These are phyloP conservation scores for Dyspetes luteomarginatus DNA, from an alignment of 2,888 invertebrate genomes.

Conservation along the genomic window DNA sequence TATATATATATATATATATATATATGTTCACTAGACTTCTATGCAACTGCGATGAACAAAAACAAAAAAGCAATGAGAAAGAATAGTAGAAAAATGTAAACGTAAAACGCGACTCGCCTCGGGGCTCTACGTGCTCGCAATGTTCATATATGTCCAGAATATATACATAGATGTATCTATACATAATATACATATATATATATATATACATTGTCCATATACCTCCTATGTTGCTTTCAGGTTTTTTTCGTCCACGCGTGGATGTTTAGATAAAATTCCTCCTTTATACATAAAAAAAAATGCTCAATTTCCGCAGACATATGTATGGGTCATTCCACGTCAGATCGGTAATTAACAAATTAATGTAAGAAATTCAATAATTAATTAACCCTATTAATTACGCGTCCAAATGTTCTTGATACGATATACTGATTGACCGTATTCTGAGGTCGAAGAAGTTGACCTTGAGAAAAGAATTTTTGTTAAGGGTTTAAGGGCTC, in stretches of 20 bases:
- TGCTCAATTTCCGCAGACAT: not conserved
- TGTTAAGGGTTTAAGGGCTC: too few species aligned
- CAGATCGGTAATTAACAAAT: too few species aligned
- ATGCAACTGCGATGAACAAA: conserved; percentile 52
- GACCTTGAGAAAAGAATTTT: too few species aligned
- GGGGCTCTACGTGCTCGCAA: conserved; percentile 67
- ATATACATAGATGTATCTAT: conserved; percentile 26
- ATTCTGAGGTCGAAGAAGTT: too few species aligned
- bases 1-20: too few species aligned
- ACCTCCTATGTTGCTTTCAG: conserved; percentile 16
- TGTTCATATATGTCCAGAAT: conserved; percentile 40
- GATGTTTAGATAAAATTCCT: not conserved
- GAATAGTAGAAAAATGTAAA: conserved; percentile 77
- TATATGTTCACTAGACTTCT: conserved; percentile 42
- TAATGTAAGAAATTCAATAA: too few species aligned
- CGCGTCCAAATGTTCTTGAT: too few species aligned
- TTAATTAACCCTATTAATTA: too few species aligned
- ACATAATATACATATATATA: conserved; percentile 34
- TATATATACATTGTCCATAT: too few species aligned
- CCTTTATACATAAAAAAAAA: not conserved
- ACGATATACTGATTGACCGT: too few species aligned
- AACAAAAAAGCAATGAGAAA: conserved; percentile 36
- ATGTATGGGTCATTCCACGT: too few species aligned
- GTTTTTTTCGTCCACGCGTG: not conserved
- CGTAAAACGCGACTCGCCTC: conserved; percentile 78